phyloP scores from a whole-genome alignment of 2,888 invertebrate species.

The Barypeithes pellucidus region DNA sequence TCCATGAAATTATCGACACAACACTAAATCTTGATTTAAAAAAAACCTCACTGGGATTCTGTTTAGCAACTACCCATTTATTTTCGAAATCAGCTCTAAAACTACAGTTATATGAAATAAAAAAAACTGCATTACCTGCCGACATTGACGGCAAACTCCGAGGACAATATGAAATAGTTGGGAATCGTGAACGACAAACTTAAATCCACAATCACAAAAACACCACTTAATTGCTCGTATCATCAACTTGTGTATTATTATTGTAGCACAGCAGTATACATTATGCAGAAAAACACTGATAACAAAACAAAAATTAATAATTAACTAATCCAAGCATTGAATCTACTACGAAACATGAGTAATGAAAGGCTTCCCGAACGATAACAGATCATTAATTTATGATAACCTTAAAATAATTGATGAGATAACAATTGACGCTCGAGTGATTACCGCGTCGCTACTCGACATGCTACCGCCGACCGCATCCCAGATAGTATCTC shows the following conservation, averaged over 20 bases:
- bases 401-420: background rate
- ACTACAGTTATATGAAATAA: background rate
- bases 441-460: slow-evolving; percentile 13
- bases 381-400: slow-evolving; percentile 10
- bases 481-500: slow-evolving; percentile 23
- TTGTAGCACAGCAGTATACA: slow-evolving; percentile 6
- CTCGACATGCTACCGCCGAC: slow-evolving; percentile 9
- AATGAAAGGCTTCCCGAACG: background rate
- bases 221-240: slow-evolving; percentile 20
- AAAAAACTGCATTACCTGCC: slow-evolving; percentile 63
- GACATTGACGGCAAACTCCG: slow-evolving; percentile 68
- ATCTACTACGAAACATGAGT: background rate
- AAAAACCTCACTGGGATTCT: too few species aligned
- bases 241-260: background rate
- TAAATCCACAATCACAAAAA: slow-evolving; percentile 18
- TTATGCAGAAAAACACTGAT: background rate
- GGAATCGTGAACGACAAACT: slow-evolving; percentile 58
- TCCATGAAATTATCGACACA: too few species aligned
- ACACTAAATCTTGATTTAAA: too few species aligned
- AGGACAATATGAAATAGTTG: slow-evolving; percentile 61
- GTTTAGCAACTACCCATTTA: too few species aligned
- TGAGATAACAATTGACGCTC: slow-evolving; percentile 14
- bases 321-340: background rate
- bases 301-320: background rate
- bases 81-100: background rate